Evolutionary conservation across 2,797 vertebrate genomes (phyloP).

Genomic region (Tadarida brasiliensis): DNA sequence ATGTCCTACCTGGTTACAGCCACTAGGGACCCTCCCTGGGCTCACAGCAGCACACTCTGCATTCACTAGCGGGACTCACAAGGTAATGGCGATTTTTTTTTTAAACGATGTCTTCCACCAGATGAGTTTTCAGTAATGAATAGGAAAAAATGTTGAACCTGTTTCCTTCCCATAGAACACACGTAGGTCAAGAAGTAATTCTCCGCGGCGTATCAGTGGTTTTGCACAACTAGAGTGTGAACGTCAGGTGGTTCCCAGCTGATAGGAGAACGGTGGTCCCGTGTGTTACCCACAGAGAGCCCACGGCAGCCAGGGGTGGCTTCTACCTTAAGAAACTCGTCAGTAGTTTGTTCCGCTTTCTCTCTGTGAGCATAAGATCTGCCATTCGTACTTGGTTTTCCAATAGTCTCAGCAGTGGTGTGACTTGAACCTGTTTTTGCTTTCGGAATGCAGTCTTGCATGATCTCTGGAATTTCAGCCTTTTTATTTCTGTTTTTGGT

Average conservation of each 20-base stretch:
- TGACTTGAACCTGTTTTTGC: constrained; percentile 5
- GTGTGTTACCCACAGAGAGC: background rate
- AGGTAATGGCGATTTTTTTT: background rate
- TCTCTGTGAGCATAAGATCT: background rate
- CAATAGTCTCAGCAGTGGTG: background rate
- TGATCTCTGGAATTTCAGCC: background rate
- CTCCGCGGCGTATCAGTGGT: background rate
- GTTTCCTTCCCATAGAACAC: background rate
- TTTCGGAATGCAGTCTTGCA: background rate
- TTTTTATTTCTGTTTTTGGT: background rate
- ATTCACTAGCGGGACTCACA: background rate
- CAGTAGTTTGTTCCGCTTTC: background rate
- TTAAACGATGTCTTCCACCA: background rate
- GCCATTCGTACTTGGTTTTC: constrained; percentile 4
- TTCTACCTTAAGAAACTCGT: background rate
- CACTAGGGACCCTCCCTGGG: rapidly evolving
- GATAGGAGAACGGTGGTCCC: background rate
- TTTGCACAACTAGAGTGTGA: background rate
- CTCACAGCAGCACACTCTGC: background rate
- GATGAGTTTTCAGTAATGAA: constrained; percentile 4
- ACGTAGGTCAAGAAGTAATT: background rate
- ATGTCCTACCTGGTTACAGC: background rate
- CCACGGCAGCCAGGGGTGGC: background rate
- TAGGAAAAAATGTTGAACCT: background rate
- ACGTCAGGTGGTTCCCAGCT: background rate